Evolutionary conservation across 1,140 invertebrate genomes (phyloP), one percentile per base, ranked within the genome.

Genomic region (Anthonomus grandis): DNA sequence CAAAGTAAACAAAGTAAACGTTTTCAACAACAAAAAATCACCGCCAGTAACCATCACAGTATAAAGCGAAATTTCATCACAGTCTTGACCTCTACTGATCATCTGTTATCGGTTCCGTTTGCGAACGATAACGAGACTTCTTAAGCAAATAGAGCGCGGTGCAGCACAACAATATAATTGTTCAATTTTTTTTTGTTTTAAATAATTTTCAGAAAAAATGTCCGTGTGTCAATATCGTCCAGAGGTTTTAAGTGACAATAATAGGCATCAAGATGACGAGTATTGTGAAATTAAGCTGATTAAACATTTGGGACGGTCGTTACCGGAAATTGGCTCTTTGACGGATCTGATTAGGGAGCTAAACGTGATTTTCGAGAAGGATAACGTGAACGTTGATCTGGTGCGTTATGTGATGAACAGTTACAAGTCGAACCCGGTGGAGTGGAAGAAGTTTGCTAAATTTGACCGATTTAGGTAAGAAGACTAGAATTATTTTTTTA

Each of bases 361-460:
- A 19, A 81, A 91, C 68, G 73, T 76, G 36, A 83, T 90, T 54
- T 96, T 96, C 70, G 77, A 83, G 8, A 76, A 78, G 10, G 86
- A 93, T 67, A 74, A 81, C 46, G 89, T 98, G 0, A 89, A 97
- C 70, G 83, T 97, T 18, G 93, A 97, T 52, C 81, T 90, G 61
- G 91, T 98, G 2, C 81, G 89, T 63, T 81, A 86, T 39, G 68
- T 97, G 15, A 91, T 98, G 86, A 69, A 79, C 0, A 78, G 83
- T 0, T 98, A 98, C 75, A 90, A 89, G 70, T 93, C 89, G 18
- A 91, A 95, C 67, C 84, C 86, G 0, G 78, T 80, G 6, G 94
- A 98, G 41, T 98, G 95, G 95, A 89, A 83, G 67, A 92, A 93
- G 71, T 98, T 84, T 68, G 94, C 94, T 10, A 96, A 96, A 72